These are phyloP conservation scores for Leiothrix lutea DNA, from an alignment of 2,113 vertebrate genomes.

Conservation along the genomic window DNA sequence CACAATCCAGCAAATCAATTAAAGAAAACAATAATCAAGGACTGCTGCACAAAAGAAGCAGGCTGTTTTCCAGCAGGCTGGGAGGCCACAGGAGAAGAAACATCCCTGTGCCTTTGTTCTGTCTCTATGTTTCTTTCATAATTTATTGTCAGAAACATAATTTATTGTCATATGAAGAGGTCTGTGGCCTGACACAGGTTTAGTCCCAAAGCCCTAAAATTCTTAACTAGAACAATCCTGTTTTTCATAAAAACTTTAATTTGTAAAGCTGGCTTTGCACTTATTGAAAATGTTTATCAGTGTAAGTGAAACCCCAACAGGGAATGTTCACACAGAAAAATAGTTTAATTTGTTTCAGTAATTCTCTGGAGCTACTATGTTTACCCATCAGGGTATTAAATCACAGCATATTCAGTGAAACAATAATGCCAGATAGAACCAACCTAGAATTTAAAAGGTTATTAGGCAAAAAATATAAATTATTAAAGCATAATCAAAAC, in stretches of 20 bases:
- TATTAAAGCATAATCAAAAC: background rate
- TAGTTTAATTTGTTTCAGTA: slow-evolving; percentile 12
- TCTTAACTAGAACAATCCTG: background rate
- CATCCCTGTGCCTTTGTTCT: background rate
- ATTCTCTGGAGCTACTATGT: background rate
- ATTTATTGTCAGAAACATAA: background rate
- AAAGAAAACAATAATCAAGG: background rate
- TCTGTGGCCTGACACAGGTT: background rate
- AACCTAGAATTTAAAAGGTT: background rate
- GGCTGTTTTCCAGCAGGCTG: background rate
- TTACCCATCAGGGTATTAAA: background rate
- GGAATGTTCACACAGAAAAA: background rate
- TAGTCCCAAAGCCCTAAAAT: background rate
- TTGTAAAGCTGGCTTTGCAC: background rate
- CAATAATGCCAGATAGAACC: background rate
- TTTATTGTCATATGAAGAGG: background rate
- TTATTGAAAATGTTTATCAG: slow-evolving; percentile 27
- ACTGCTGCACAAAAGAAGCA: background rate
- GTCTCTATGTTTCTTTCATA: background rate
- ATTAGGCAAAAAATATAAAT: background rate
- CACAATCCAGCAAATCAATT: background rate
- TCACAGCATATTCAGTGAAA: background rate
- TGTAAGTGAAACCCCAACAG: background rate
- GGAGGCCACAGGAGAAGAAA: background rate
- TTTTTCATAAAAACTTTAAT: background rate